Conservation (phyloP, 2,113 vertebrate genomes). For the Oostethus manadensis region DNA sequence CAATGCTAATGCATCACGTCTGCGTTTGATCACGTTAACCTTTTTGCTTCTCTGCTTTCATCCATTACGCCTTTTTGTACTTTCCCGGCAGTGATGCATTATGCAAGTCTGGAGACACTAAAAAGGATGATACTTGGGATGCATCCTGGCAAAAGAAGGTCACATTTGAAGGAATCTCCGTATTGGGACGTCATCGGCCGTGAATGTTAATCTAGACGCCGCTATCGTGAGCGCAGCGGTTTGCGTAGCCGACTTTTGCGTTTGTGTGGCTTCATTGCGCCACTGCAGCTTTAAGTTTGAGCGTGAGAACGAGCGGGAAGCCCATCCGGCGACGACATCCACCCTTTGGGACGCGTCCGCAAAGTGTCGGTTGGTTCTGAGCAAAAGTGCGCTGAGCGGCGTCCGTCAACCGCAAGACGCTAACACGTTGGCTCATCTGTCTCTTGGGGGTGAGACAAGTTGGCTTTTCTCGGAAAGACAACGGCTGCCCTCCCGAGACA, state of each 20-base stretch:
- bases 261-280: too few relatives aligned
- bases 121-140: too few relatives aligned
- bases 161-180: too few relatives aligned
- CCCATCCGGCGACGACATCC: too few relatives aligned
- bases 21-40: neutral
- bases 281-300: too few relatives aligned
- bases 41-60: neutral
- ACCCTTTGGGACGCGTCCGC: constrained; percentile 14
- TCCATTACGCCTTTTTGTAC: neutral
- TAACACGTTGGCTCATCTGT: constrained; percentile 67
- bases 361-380: constrained; percentile 55
- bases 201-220: too few relatives aligned
- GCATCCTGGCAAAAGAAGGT: too few relatives aligned
- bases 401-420: constrained; percentile 68
- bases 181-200: too few relatives aligned
- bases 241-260: too few relatives aligned
- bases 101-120: too few relatives aligned
- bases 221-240: too few relatives aligned
- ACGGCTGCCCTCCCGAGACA: constrained; percentile 64
- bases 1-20: neutral
- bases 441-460: constrained; percentile 66
- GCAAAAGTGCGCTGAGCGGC: constrained; percentile 42
- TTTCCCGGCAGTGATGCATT: neutral
- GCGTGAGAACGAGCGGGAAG: too few relatives aligned
- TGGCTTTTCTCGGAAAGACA: constrained; percentile 78